Evolutionary conservation across 2,797 vertebrate genomes (phyloP).

Genomic region (Pteropus rufus): DNA sequence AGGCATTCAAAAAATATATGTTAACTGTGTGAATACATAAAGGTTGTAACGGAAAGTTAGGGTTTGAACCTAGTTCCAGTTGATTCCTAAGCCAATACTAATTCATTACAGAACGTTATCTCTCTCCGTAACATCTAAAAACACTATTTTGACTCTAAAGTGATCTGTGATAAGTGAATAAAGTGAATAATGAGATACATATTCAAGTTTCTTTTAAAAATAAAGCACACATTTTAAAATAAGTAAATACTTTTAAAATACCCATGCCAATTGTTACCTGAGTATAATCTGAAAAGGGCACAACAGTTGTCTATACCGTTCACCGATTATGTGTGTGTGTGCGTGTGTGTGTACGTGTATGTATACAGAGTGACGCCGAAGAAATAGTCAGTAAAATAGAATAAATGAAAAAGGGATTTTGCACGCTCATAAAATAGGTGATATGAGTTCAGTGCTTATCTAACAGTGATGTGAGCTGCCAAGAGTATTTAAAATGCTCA

Average conservation of each 20-base stretch:
- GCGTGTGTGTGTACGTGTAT: neutral
- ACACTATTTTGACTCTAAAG: neutral
- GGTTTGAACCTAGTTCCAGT: neutral
- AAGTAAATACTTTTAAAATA: neutral
- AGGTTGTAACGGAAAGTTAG: neutral
- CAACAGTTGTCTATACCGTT: neutral
- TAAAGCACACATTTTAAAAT: neutral
- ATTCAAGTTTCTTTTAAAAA: neutral
- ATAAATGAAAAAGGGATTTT: neutral
- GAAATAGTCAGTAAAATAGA: neutral
- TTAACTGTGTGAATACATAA: neutral
- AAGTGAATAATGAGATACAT: neutral
- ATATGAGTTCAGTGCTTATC: neutral
- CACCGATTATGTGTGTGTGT: neutral
- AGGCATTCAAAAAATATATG: neutral
- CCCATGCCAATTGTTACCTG: neutral
- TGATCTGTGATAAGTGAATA: neutral
- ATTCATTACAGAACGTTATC: neutral
- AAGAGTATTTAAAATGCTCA: slow-evolving; percentile 2
- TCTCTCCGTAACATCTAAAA: neutral
- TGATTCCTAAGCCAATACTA: neutral
- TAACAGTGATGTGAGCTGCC: neutral
- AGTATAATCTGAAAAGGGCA: neutral
- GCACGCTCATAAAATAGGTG: neutral
- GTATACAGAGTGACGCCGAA: fast-evolving